Evolutionary conservation across 1,140 invertebrate genomes (phyloP).

Genomic region (Drosophila sp.): DNA sequence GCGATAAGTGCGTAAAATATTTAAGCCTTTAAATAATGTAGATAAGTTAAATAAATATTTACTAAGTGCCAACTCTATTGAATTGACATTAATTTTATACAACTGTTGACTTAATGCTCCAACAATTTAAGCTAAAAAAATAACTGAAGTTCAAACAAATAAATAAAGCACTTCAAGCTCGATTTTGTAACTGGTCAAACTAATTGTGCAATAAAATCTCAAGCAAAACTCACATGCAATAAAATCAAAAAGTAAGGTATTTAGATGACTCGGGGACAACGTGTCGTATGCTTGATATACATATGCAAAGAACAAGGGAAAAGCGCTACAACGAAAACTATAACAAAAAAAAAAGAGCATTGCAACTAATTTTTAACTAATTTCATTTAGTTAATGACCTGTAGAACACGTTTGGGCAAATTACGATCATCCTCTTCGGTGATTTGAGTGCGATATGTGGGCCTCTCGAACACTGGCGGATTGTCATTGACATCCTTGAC

Average conservation of each 20-base stretch:
- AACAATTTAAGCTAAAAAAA: background rate
- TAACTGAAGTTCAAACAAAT: slow-evolving; percentile 12
- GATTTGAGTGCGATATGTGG: slow-evolving; percentile 97
- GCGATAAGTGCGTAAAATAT: slow-evolving; percentile 16
- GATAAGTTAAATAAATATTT: slow-evolving; percentile 55
- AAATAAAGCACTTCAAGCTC: slow-evolving; percentile 4
- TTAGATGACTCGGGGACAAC: slow-evolving; percentile 18
- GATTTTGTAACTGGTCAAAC: slow-evolving; percentile 3
- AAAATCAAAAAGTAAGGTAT: slow-evolving; percentile 46
- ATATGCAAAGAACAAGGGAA: slow-evolving; percentile 24
- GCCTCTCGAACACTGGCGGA: slow-evolving; percentile 94
- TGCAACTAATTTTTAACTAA: slow-evolving; percentile 3
- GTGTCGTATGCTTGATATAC: slow-evolving; percentile 56
- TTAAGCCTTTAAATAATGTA: slow-evolving; percentile 26
- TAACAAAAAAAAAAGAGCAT: slow-evolving; percentile 35
- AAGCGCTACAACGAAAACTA: slow-evolving; percentile 35
- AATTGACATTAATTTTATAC: slow-evolving; percentile 25
- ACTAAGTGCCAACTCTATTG: slow-evolving; percentile 22
- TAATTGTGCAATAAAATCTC: slow-evolving; percentile 48
- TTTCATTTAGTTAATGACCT: slow-evolving; percentile 87
- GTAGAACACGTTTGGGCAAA: slow-evolving; percentile 95
- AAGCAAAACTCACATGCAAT: slow-evolving; percentile 69
- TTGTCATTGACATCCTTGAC: slow-evolving; percentile 97
- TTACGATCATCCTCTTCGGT: slow-evolving; percentile 97
- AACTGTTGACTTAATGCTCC: slow-evolving; percentile 2